phyloP scores from a whole-genome alignment of 2,113 vertebrate genomes.

The Poecile atricapillus region DNA sequence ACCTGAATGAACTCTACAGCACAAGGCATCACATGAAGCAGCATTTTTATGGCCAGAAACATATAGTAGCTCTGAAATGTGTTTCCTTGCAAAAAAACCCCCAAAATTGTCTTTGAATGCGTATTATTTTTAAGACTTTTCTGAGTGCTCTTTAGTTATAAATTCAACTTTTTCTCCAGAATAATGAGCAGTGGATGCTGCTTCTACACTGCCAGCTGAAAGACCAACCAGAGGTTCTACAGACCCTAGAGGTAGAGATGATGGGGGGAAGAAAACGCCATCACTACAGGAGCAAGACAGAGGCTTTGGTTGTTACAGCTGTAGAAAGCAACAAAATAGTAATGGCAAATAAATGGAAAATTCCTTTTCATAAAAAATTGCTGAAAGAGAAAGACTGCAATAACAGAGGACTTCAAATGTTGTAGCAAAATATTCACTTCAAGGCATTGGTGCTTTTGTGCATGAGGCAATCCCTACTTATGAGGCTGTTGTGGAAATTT shows the following conservation, averaged over 20 bases:
- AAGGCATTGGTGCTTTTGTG: accelerated
- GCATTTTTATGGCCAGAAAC: not conserved
- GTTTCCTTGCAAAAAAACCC: not conserved
- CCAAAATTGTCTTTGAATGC: not conserved
- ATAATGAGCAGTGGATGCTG: not conserved
- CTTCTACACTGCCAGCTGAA: not conserved
- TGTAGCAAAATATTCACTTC: not conserved
- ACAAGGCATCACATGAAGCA: not conserved
- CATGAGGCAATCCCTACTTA: not conserved
- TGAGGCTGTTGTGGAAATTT: not conserved
- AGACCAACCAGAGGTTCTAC: not conserved
- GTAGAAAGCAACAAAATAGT: not conserved
- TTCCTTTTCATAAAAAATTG: not conserved
- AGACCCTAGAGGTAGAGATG: not conserved
- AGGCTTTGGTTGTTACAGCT: not conserved
- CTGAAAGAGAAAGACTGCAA: not conserved
- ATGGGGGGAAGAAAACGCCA: not conserved
- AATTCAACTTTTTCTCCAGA: not conserved
- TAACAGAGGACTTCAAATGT: not conserved
- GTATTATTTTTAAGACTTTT: not conserved
- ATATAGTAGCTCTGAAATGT: not conserved
- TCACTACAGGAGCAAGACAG: not conserved
- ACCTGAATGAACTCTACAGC: not conserved
- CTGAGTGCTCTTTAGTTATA: not conserved
- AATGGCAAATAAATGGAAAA: not conserved